A percentile compares a stretch with the other conserved stretches of the same genome.
Conservation (phyloP, 1,140 invertebrate genomes). For the Drosophila serrata region DNA sequence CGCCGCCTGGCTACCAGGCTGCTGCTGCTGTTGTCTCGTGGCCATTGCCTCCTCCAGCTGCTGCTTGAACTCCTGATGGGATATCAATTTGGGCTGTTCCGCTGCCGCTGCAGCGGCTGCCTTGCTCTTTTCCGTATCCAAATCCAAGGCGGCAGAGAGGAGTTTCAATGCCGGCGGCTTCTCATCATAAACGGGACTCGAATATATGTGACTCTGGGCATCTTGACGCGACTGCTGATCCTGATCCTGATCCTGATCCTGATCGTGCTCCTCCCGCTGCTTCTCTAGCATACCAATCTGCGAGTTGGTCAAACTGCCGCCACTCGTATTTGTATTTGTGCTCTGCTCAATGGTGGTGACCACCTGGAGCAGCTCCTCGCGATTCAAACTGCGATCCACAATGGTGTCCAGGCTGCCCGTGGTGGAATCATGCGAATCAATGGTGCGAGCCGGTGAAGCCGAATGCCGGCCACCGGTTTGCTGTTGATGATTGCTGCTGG, state of each 20-base stretch:
- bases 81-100: slow-evolving; percentile 67
- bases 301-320: slow-evolving; percentile 73
- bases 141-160: slow-evolving; percentile 43
- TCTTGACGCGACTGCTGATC: slow-evolving; percentile 55
- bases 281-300: slow-evolving; percentile 71
- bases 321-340: slow-evolving; percentile 67
- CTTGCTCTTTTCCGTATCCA: slow-evolving; percentile 22
- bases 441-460: slow-evolving; percentile 79
- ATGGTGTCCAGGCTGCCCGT: slow-evolving; percentile 82
- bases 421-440: slow-evolving; percentile 82
- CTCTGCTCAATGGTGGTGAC: slow-evolving; percentile 68
- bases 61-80: slow-evolving; percentile 77
- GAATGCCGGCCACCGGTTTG: slow-evolving; percentile 64
- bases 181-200: slow-evolving; percentile 82
- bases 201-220: slow-evolving; percentile 83
- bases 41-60: slow-evolving; percentile 74
- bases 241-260: slow-evolving; percentile 36
- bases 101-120: slow-evolving; percentile 4
- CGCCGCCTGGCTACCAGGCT: slow-evolving; percentile 22
- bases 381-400: slow-evolving; percentile 75
- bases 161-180: slow-evolving; percentile 69
- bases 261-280: slow-evolving; percentile 18
- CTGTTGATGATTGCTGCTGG: slow-evolving; percentile 38
- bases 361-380: slow-evolving; percentile 67
- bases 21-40: slow-evolving; percentile 54